These are phyloP conservation scores for Chymomyza costata DNA, from an alignment of 1,140 invertebrate species.

Conservation along the genomic window DNA sequence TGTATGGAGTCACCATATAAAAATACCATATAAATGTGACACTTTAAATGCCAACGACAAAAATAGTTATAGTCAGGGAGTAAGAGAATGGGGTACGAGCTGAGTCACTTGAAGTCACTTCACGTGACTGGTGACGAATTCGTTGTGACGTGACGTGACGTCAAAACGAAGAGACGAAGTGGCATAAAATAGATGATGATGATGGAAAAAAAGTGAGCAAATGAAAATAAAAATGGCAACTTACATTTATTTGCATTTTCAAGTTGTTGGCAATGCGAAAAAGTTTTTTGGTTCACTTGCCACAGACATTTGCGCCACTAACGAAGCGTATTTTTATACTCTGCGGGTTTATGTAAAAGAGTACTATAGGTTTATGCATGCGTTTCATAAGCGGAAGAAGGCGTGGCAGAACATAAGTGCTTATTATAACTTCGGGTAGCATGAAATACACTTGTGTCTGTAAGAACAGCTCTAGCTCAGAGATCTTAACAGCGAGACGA, in stretches of 20 bases:
- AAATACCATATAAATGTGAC: conserved; percentile 71
- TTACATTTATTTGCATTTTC: conserved; percentile 73
- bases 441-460: too few relatives aligned
- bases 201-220: conserved; percentile 10
- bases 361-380: too few relatives aligned
- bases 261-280: conserved; percentile 41
- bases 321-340: conserved; percentile 5
- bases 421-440: too few relatives aligned
- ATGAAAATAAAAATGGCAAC: conserved; percentile 55
- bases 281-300: conserved; percentile 10
- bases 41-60: conserved; percentile 71
- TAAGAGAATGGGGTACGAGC: not conserved
- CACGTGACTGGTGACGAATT: conserved; percentile 61
- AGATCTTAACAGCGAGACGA: too few relatives aligned
- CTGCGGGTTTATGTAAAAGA: too few relatives aligned
- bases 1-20: conserved; percentile 50
- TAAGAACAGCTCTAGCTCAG: too few relatives aligned
- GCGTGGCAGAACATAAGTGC: too few relatives aligned
- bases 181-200: conserved; percentile 1
- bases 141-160: conserved; percentile 37
- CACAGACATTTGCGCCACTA: conserved; percentile 16
- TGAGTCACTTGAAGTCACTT: conserved; percentile 11
- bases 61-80: conserved; percentile 42
- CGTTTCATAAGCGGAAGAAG: too few relatives aligned
- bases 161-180: conserved; percentile 10